Conservation (phyloP, 2,797 vertebrate species). For the Amblyraja radiata region DNA sequence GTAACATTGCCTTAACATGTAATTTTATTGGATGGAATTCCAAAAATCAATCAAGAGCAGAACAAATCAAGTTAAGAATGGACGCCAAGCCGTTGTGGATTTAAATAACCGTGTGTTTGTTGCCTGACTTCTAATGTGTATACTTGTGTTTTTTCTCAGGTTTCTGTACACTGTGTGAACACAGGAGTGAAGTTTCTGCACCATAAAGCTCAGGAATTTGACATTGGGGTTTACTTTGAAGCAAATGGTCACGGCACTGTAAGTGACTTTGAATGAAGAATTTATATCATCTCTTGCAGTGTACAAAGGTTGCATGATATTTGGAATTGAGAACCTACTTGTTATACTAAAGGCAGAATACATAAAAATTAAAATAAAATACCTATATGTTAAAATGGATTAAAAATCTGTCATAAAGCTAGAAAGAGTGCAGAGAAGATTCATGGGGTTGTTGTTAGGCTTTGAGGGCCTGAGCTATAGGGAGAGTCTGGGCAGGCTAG, state of each 20-base stretch:
- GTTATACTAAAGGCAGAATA: not conserved
- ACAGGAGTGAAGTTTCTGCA: conserved; percentile 95
- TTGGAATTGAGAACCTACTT: not conserved
- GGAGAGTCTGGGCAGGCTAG: too few species aligned
- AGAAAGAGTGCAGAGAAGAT: too few species aligned
- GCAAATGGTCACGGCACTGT: conserved; percentile 95
- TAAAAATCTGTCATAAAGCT: too few species aligned
- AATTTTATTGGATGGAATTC: not conserved
- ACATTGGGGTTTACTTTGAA: conserved; percentile 90
- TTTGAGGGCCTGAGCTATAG: too few species aligned
- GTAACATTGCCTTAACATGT: not conserved
- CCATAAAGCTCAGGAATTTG: conserved; percentile 83
- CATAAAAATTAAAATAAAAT: not conserved
- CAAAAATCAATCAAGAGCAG: not conserved
- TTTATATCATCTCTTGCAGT: not conserved
- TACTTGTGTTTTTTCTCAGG: conserved; percentile 52
- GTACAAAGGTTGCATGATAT: not conserved
- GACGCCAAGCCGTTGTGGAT: not conserved
- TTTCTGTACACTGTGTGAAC: conserved; percentile 80
- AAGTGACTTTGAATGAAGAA: conserved; percentile 50
- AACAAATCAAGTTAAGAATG: not conserved
- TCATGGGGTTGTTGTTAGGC: too few species aligned
- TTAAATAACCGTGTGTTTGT: not conserved
- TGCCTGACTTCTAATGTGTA: not conserved
- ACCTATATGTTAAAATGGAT: not conserved